A percentile compares a stretch with the other conserved stretches of the same genome.
phyloP scores from a whole-genome alignment of 1,140 invertebrate species.

The Carposina sasakii region DNA sequence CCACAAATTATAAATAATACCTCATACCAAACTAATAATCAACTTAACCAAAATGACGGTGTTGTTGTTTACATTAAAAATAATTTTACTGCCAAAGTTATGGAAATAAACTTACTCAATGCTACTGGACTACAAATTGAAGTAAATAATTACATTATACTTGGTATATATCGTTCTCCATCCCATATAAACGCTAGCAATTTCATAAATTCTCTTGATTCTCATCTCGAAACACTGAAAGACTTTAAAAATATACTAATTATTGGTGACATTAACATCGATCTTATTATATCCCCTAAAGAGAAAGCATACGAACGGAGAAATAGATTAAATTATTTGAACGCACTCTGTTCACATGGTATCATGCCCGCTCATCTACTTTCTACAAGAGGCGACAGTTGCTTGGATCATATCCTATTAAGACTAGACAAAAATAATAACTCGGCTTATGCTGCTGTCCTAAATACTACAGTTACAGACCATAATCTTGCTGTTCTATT shows the following conservation, averaged over 20 bases:
- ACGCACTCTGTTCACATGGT: neutral
- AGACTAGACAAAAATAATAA: neutral
- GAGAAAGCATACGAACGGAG: neutral
- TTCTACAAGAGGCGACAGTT: conserved; percentile 5
- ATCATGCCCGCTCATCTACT: conserved; percentile 7
- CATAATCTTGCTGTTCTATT: conserved; percentile 3
- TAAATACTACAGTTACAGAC: conserved; percentile 12
- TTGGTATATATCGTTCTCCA: conserved; percentile 16
- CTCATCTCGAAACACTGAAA: neutral
- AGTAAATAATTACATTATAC: conserved; percentile 4
- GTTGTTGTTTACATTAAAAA: conserved; percentile 10
- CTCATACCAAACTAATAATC: neutral
- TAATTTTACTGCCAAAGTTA: neutral
- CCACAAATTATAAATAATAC: conserved; percentile 1
- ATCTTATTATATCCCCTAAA: conserved; percentile 4
- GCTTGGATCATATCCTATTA: conserved; percentile 9
- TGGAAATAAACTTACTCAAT: neutral
- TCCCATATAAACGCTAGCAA: neutral
- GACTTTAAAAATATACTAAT: neutral
- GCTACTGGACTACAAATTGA: conserved; percentile 2
- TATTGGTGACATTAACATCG: conserved; percentile 1
- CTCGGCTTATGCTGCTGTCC: conserved; percentile 1
- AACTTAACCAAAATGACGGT: conserved; percentile 13
- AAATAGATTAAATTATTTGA: conserved; percentile 9
- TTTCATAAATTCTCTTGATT: neutral